Evolutionary conservation across 1,140 invertebrate species (phyloP), one percentile per base, ranked within the genome.

Genomic region (Neodiprion pinetum): DNA sequence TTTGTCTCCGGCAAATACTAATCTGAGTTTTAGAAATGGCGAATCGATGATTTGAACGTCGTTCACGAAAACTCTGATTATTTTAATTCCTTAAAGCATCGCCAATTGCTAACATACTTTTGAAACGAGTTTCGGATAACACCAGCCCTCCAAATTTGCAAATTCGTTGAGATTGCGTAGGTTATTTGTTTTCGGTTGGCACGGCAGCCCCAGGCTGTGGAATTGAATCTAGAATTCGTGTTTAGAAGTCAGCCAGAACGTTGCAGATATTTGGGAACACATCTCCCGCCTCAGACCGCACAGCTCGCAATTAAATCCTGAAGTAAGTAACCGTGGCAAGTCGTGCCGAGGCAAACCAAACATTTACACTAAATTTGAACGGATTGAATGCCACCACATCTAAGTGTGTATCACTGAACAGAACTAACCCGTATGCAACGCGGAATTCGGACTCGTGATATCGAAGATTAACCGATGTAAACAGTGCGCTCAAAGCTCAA

Each of bases 311-410:
- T 61, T 61, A 61, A 61, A 61, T 61, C 53, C 53, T 4, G 53
- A 5, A 61, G 53, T 61, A 17, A 61, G 53, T 61, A 61, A 61
- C 11, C 53, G n/a, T 61, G 53, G 53, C 53, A 61, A 61, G 53
- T 61, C 53, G 53, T 61, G 53, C 53, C 53, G n/a, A 61, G 11
- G 53, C 53, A 61, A 61, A 17, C n/a, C 53, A 14, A 61, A 61
- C 53, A 61, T 61, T 61, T 61, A 61, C 53, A 61, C 53, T 61
- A 17, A 61, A 61, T 61, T 61, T 61, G n/a, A 61, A 61, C 53
- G 53, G 53, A 61, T 14, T 14, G n/a, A 12, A 61, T 61, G n/a
- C 53, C 53, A 17, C n/a, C 53, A 17, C n/a, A 61, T 61, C 11
- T 61, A 61, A 5, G 53, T 61, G n/a, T 61, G n/a, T 61, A 61